Percentiles rank a stretch among this genome's conserved stretches.
phyloP scores from a whole-genome alignment of 2,888 invertebrate species.

The Mylabris sibirica region DNA sequence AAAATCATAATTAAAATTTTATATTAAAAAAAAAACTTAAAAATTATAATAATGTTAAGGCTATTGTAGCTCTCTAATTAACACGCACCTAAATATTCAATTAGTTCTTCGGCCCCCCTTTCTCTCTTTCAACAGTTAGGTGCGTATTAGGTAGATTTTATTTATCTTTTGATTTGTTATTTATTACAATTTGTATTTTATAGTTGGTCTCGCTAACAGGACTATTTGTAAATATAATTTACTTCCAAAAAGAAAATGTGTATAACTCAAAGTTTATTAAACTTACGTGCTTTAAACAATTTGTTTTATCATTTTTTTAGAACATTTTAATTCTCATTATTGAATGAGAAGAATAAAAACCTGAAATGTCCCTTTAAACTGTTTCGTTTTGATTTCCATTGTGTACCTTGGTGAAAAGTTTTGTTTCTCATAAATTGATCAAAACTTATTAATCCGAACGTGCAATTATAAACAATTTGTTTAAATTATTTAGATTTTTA shows the following conservation, averaged over 20 bases:
- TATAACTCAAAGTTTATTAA: slow-evolving; percentile 59
- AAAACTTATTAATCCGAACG: no score
- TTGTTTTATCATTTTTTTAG: background rate
- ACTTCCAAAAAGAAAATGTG: slow-evolving; percentile 56
- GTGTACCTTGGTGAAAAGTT: no score
- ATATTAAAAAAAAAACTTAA: slow-evolving; percentile 30
- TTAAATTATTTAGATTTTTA: no score
- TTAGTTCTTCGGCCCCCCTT: slow-evolving; percentile 25
- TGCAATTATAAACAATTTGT: no score
- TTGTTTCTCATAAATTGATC: no score
- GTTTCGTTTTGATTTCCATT: no score
- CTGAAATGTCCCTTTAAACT: no score
- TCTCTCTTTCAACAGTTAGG: slow-evolving; percentile 33
- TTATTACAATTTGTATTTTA: slow-evolving; percentile 59
- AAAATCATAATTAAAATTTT: slow-evolving; percentile 33
- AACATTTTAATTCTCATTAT: background rate
- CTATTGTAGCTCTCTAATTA: slow-evolving; percentile 54
- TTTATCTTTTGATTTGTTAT: slow-evolving; percentile 56
- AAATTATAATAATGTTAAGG: slow-evolving; percentile 33
- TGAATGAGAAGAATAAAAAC: background rate
- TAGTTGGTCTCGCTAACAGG: slow-evolving; percentile 60
- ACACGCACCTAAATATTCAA: slow-evolving; percentile 35
- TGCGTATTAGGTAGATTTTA: slow-evolving; percentile 52
- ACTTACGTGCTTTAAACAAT: slow-evolving; percentile 54
- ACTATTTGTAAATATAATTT: slow-evolving; percentile 58